Percentiles rank a stretch among this genome's conserved stretches.
Conservation (phyloP, 1,140 invertebrate genomes). For the Sarcophaga bullata region DNA sequence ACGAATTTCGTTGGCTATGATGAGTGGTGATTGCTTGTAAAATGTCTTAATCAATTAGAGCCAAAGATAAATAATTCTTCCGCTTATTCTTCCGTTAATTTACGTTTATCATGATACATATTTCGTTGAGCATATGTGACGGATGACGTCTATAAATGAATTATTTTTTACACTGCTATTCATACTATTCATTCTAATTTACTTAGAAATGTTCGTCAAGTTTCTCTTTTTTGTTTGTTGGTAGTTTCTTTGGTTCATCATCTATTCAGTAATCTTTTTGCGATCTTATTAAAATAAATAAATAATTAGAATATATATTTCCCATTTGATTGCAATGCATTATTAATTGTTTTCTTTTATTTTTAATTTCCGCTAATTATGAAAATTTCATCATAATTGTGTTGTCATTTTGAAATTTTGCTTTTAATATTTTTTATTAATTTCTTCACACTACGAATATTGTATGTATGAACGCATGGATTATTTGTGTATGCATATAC, state of each 20-base stretch:
- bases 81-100: constrained; percentile 26
- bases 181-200: background rate
- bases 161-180: background rate
- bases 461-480: too few relatives aligned
- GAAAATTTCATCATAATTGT: background rate
- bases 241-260: background rate
- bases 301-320: background rate
- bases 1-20: background rate
- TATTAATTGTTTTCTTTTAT: background rate
- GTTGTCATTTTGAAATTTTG: background rate
- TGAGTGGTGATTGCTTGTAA: background rate
- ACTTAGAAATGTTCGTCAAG: background rate
- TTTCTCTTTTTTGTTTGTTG: constrained; percentile 5
- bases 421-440: background rate
- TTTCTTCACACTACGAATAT: background rate
- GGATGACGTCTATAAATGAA: constrained; percentile 14
- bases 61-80: constrained; percentile 17
- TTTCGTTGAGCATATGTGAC: background rate
- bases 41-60: background rate
- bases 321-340: too few relatives aligned
- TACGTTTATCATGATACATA: background rate
- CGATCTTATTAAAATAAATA: background rate
- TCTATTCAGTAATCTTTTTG: background rate
- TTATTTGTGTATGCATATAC: background rate
- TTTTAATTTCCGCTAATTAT: constrained; percentile 16